Base-by-base conservation (phyloP, 2,888 invertebrate species). In the Plebejus argus region DNA sequence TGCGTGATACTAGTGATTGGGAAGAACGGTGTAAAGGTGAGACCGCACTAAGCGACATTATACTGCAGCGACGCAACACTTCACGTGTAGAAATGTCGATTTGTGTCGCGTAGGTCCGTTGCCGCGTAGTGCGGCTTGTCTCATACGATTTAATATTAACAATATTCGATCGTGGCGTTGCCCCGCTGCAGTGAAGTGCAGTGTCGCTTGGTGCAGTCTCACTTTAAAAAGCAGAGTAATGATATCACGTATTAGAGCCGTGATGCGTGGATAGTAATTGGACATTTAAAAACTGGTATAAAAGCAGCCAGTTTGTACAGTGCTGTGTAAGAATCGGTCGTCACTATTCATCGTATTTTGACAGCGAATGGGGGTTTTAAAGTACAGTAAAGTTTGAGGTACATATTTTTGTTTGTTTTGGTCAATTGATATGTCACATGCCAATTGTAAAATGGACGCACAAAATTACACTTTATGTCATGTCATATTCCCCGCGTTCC, bases 321-420 rank as follows among this genome's bases (percentile, higher is more conserved):
- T 66, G 66, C 66, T 15, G 66, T 66, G 15, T 66, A 12, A 33
- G 18, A 66, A 66, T 28, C 6, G 8, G 61, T 61, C 6, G 66
- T 28, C 61, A 23, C 1, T 12, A 3, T 66, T 66, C 15, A 28
- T 33, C 12, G 61, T 61, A 61, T 23, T 20, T 58, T 58, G 61
- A 23, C 61, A 61, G 23, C 61, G 61, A 15, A 66, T 66, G 66
- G 18, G 28, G 61, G 10, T 10, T 66, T 28, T 28, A 28, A 61
- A 33, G 66, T 28, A 66, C 66, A 66, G 66, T 28, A 66, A 28
- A 66, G 15, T 28, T 66, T 66, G 66, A 66, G 28, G 66, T 66
- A 33, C 28, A 66, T 28, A 66, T 66, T 66, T 58, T 58, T 58
- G 58, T 58, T 58, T 58, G 20, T 58, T 58, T 12, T 23, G 4